Evolutionary conservation across 1,140 invertebrate species (phyloP).

Genomic region (Drosophila sp.): DNA sequence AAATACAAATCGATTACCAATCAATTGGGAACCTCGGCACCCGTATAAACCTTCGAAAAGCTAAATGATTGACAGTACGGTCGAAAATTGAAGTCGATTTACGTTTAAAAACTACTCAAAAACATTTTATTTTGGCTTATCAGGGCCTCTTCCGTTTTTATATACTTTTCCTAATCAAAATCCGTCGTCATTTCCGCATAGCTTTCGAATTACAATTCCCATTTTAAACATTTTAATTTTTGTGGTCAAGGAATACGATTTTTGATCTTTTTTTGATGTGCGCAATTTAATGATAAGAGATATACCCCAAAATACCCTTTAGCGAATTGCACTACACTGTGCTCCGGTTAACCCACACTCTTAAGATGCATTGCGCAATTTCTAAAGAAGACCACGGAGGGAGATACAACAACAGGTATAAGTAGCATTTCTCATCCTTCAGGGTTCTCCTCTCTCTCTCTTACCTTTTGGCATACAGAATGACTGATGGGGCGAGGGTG

Average conservation of each 20-base stretch:
- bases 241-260: too few species aligned
- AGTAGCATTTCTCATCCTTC: conserved; percentile 30
- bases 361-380: conserved; percentile 30
- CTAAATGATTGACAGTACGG: too few species aligned
- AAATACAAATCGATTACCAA: too few species aligned
- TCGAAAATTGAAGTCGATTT: too few species aligned
- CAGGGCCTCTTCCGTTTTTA: not conserved
- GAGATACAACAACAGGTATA: conserved; percentile 26
- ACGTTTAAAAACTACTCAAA: too few species aligned
- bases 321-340: conserved; percentile 6
- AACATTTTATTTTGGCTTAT: not conserved
- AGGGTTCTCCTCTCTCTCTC: conserved; percentile 1
- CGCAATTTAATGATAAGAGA: too few species aligned
- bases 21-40: too few species aligned
- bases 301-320: not conserved
- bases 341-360: conserved; percentile 23
- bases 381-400: conserved; percentile 8
- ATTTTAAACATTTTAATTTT: not conserved
- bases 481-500: not conserved
- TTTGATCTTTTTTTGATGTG: too few species aligned
- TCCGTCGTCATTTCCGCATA: too few species aligned
- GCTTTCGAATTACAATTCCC: not conserved
- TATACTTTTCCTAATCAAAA: too few species aligned
- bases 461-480: not conserved
- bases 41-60: too few species aligned